These are phyloP conservation scores for Drosophila tsacasi DNA, from an alignment of 1,140 invertebrate species.

Conservation along the genomic window DNA sequence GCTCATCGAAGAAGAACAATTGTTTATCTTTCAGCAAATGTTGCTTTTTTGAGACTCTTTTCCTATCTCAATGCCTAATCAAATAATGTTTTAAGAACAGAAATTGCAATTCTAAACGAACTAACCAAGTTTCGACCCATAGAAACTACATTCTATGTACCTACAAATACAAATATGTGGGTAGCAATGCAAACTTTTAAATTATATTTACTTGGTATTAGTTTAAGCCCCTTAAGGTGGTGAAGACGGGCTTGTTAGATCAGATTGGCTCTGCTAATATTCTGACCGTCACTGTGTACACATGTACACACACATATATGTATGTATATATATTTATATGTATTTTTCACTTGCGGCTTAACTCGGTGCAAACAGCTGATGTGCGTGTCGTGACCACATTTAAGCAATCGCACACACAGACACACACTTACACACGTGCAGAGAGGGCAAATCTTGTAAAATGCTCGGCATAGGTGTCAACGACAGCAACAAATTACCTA, in stretches of 20 bases:
- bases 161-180: not conserved
- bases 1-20: too few species aligned
- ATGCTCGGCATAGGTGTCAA: constrained; percentile 57
- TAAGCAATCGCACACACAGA: constrained; percentile 17
- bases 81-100: not conserved
- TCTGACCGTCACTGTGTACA: constrained; percentile 5
- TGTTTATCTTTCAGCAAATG: not conserved
- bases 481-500: constrained; percentile 64
- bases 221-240: constrained; percentile 1
- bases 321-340: not conserved
- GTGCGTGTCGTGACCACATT: constrained; percentile 56
- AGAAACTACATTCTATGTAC: not conserved
- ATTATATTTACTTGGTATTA: constrained; percentile 11
- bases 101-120: not conserved
- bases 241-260: not conserved
- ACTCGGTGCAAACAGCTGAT: constrained; percentile 63
- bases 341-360: constrained; percentile 13
- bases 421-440: constrained; percentile 17
- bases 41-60: not conserved
- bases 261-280: constrained; percentile 16
- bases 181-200: constrained; percentile 3
- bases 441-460: constrained; percentile 62
- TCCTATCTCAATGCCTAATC: not conserved
- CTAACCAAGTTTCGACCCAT: not conserved
- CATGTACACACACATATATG: not conserved